Base-by-base conservation (phyloP, 2,113 vertebrate genomes). In the Rhagologus leucostigma region DNA sequence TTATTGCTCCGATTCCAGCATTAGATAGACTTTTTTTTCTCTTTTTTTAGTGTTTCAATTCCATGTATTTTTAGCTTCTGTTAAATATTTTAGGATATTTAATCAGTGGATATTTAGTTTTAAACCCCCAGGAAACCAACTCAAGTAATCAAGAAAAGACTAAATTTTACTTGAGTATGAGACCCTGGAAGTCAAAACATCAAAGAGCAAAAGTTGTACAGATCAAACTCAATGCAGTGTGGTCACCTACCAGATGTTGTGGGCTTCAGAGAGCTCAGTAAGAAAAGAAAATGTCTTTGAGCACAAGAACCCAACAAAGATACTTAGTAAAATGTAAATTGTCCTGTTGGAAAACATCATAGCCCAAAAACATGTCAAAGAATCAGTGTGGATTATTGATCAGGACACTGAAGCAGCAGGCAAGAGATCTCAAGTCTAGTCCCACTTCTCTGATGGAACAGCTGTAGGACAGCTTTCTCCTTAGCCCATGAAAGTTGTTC, bases 11-110 rank as follows among this genome's bases (percentile, higher is more conserved):
- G 71, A 56, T 91, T 85, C 29, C 37, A 84, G 56, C 47, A 62
- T 29, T 85, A 5, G 14, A 44, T 3, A 33, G 14, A 11, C 5
- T 5, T 30, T 8, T 41, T 20, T 16, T 9, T 8, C 1, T 4
- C 2, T 39, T 29, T 74, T 56, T 46, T 33, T 3, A 22, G 12
- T 39, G 37, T 41, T 42, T 89, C 37, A 79, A 32, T 87, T 90
- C 18, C 5, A 30, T 91, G 77, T 86, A 71, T 89, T 94, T 95
- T 94, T 87, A 35, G 27, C 57, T 91, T 90, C 27, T 1, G 30
- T 89, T 94, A 88, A 94, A 84, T 91, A 91, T 92, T 96, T 96
- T 82, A 84, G 57, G 70, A 24, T 74, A 59, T 64, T 95, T 63
- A n/a, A 84, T 86, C 35, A 59, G 33, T 2, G 9, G 82, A 67